Percentiles rank a stretch among this genome's conserved stretches.
Evolutionary conservation across 2,797 vertebrate genomes (phyloP).

Genomic region (Macropus fuliginosus): DNA sequence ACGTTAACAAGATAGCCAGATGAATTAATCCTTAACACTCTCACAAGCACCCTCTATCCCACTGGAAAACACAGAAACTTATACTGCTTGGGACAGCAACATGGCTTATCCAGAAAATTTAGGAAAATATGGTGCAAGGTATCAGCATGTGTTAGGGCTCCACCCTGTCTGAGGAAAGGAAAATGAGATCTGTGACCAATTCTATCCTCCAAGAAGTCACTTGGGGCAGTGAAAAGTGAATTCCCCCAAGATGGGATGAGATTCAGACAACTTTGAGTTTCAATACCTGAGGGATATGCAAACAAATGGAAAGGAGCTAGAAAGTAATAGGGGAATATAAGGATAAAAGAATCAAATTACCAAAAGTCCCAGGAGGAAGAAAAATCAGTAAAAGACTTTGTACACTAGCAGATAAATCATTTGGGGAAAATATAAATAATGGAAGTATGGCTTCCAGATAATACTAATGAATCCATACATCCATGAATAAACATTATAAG

Average conservation of each 20-base stretch:
- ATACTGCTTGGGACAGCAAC: not conserved
- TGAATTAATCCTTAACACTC: not conserved
- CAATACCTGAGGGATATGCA: not conserved
- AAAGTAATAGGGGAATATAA: not conserved
- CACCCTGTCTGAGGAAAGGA: not conserved
- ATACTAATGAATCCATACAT: not conserved
- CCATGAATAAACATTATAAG: not conserved
- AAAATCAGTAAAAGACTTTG: not conserved
- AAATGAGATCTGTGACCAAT: not conserved
- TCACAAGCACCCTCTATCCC: not conserved
- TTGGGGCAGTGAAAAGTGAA: not conserved
- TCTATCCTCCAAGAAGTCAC: not conserved
- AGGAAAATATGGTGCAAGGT: not conserved
- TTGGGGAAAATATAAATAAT: not conserved
- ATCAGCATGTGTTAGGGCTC: not conserved
- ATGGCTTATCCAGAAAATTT: not conserved
- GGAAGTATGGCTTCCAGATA: not conserved
- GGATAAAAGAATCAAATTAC: not conserved
- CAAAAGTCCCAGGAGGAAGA: not conserved
- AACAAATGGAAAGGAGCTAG: not conserved
- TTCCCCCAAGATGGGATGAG: not conserved
- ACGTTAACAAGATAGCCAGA: not conserved
- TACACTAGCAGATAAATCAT: not conserved
- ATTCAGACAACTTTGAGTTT: not conserved
- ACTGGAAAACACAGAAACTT: not conserved